Base-by-base conservation (phyloP, 2,888 invertebrate species). In the Ochropacha duplaris region DNA sequence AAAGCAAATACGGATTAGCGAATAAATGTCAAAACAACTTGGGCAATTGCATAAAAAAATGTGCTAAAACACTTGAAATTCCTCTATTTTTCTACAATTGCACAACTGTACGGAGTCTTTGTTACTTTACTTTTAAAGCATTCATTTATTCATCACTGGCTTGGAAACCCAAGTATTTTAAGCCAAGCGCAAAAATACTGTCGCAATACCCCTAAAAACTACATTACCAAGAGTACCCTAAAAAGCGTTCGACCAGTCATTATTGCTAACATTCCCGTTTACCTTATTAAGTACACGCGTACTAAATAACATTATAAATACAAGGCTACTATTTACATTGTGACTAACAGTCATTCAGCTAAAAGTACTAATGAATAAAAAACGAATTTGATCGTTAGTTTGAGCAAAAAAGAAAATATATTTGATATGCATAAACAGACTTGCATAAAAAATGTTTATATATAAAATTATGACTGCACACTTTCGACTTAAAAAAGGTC, bases 221-320 rank as follows among this genome's bases (percentile, higher is more conserved):
- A 62, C 57, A 58, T 52, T 59, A 59, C 62, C 55, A 57, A 60
- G 61, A 34, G 57, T 62, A 57, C 59, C 64, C 65, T 63, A 65
- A 59, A 84, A 87, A 87, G 87, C 86, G 85, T 79, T 86, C 79
- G 90, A 89, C 90, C 85, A 87, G 83, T 88, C 86, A 90, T 87
- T 79, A 87, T 85, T 88, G 88, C 90, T 91, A 90, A 90, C 89
- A 89, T 85, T 82, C 88, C 89, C 84, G 76, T 66, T 77, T 79
- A 83, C 87, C 87, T 82, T 87, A 87, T 61, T 65, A 72, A 81
- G 79, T 83, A 85, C 79, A 69, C 71, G 61, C 65, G 79, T 80
- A 81, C 84, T 78, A 66, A 65, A 71, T 72, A 79, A 74, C 44
- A 44, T 44, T 76, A 88, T 89, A 90, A 88, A 90, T 90, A 91